Base-by-base conservation (phyloP, 2,113 vertebrate genomes). In the Antigone vipio region DNA sequence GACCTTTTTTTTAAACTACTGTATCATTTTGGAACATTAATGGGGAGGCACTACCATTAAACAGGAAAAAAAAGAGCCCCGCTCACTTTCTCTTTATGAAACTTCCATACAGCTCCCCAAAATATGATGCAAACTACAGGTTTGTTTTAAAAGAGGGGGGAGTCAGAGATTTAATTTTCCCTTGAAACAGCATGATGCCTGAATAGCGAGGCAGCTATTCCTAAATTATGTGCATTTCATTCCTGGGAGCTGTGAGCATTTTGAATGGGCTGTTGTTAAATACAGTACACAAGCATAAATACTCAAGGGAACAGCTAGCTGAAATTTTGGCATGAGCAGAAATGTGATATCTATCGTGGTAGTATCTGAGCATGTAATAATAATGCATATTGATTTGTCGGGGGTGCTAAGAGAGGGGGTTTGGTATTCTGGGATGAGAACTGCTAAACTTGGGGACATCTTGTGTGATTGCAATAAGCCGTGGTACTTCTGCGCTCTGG, bases 141-240 rank as follows among this genome's bases (percentile, higher is more conserved):
- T 95, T 96, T 91, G 76, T 94, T 97, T 94, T 79, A 94, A 86
- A 83, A 87, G 74, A 34, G 56, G 45, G 60, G 78, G 60, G 60
- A 95, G 80, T 47, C 73, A 64, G 86, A 84, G 92, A 95, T 91
- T 96, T 96, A 94, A 95, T 96, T 96, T 96, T 96, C 83, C 93
- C 88, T 91, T 92, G 93, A 94, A 92, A 84, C 95, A 96, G 96
- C 86, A 74, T 78, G 96, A 92, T 94, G 88, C 88, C 92, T 92
- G 83, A 96, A 92, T 94, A 95, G 95, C 93, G 92, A 93, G 93
- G 90, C 93, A 93, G 91, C 91, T 93, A 94, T 94, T 96, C 92
- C 96, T 96, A 96, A 97, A 96, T 95, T 95, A 96, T 89, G 86
- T 96, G 96, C 95, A 95, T 95, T 95, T 97, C 92, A 91, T 95